Evolutionary conservation across 2,797 vertebrate species (phyloP), one percentile per base, ranked within the genome.

Genomic region (Bradypodion pumilum): DNA sequence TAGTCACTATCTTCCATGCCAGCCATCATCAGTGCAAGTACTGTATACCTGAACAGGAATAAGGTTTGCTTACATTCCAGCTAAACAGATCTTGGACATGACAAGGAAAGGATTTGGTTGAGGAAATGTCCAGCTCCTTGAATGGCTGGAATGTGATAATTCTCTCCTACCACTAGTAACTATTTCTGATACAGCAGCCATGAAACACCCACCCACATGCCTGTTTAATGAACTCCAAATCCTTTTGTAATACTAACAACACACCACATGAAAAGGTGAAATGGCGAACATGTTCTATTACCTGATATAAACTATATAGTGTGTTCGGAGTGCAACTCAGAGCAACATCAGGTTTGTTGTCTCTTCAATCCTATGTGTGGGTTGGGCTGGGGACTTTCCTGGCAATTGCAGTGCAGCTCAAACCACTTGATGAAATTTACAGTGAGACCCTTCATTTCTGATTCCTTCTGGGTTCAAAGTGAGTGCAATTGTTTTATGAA

Each of bases 401-500:
- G 21, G 42, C 8, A 9, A 25, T 4, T 42, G 37, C 23, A 70
- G 37, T 10, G 37, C 23, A 27, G 21, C n/a, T 4, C 27, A n/a
- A 60, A 63, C 37, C 42, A 19, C 15, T 32, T 32, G 32, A 65
- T n/a, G 29, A 65, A n/a, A 12, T 3, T 66, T 32, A 13, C 19
- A 68, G 32, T 25, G 16, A 72, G 23, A 40, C 15, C 15, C 74
- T 76, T 35, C 9, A 23, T 37, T 42, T 78, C 42, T 40, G 63
- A 62, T 52, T 12, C 46, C 60, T 75, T 37, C 21, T 16, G 21
- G 37, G 19, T 74, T 65, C 60, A 21, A 37, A 82, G 69, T 37
- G 68, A 59, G 23, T 29, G n/a, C n/a, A 56, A 40, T 27, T 84
- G 85, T 81, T 35, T 60, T 1, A 85, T 40, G 77, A 65, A 84